Evolutionary conservation across 1,140 invertebrate genomes (phyloP), one percentile per base, ranked within the genome.

Genomic region (Eupeodes corollae): DNA sequence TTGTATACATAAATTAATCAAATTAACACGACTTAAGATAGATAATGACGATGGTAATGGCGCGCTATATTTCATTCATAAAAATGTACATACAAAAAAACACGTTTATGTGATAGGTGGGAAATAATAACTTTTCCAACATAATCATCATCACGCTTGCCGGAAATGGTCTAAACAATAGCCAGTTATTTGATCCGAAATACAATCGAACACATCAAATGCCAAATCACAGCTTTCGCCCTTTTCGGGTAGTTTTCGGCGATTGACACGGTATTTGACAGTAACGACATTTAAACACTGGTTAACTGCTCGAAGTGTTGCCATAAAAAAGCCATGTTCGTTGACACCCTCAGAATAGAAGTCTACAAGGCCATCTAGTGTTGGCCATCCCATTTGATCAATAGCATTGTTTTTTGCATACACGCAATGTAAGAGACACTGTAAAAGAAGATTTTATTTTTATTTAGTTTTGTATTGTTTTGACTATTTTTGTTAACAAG

Each of bases 151-250:
- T 26, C 21, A 26, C 8, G 21, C 21, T 26, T 26, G 21, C 21
- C 21, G 21, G 21, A 26, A 64, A 32, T 67, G 55, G 53, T 67
- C 58, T 40, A 65, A 52, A 49, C 79, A 81, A 60, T 80, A 81
- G 47, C 78, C 76, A 21, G 76, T 80, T 49, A 84, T 82, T 58
- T 78, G 73, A 61, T 82, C 79, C 12, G 80, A 82, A 49, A 84
- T 80, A 56, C 82, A 84, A 56, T 83, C 80, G 62, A 84, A 84
- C 42, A 82, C 78, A 63, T 83, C 78, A 61, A 82, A 84, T 2
- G 82, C 80, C 31, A 84, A 69, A 56, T 83, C 79, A 57, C 82
- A 84, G 49, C 78, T 79, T 54, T 77, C 76, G 5, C 78, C 79
- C 55, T 74, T 74, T 61, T 78, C 79, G 39, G 64, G 64, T 44